phyloP scores from a whole-genome alignment of 1,140 invertebrate species.

The Achatina immaculata region DNA sequence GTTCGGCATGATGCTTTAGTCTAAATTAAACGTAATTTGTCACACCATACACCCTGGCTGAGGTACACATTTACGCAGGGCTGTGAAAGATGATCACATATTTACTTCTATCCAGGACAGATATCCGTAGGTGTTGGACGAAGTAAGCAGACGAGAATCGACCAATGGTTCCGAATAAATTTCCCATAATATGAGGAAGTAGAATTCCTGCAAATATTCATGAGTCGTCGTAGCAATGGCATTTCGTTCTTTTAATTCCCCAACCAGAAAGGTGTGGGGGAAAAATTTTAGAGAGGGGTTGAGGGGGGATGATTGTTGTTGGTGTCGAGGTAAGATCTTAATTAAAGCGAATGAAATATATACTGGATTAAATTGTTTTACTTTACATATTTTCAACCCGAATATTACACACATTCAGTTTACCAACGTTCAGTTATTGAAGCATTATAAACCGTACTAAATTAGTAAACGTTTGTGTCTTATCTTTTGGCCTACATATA shows the following conservation, averaged over 20 bases:
- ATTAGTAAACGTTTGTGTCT: too few relatives aligned
- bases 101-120: neutral
- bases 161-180: constrained; percentile 10
- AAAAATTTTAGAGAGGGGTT: too few relatives aligned
- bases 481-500: too few relatives aligned
- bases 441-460: too few relatives aligned
- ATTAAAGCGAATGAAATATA: too few relatives aligned
- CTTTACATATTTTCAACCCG: too few relatives aligned
- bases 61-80: neutral
- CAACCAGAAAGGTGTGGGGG: too few relatives aligned
- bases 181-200: constrained; percentile 17
- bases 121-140: neutral
- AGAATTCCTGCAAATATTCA: neutral
- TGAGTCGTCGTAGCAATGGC: neutral
- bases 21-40: neutral
- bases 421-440: too few relatives aligned
- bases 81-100: neutral
- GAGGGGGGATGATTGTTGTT: too few relatives aligned
- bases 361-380: too few relatives aligned
- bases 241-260: neutral
- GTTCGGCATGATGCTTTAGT: constrained; percentile 45
- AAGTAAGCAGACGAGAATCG: neutral
- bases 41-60: neutral
- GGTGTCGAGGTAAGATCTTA: too few relatives aligned
- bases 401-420: too few relatives aligned